phyloP scores from a whole-genome alignment of 2,888 invertebrate species.

The Pomacea canaliculata region DNA sequence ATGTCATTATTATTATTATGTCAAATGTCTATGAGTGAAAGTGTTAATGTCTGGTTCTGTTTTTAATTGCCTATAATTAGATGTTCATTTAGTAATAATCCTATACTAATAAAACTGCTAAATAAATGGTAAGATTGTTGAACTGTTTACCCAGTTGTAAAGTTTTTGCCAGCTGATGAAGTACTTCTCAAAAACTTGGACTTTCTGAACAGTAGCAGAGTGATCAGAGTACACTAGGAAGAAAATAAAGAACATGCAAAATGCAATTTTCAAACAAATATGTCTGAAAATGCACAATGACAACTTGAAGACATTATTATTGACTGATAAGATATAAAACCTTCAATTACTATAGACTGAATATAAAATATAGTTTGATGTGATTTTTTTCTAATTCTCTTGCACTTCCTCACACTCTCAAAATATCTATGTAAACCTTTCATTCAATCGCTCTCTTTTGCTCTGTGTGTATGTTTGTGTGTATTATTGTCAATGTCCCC shows the following conservation, averaged over 20 bases:
- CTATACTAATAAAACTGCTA: not conserved
- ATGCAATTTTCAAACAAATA: not conserved
- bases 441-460: no score
- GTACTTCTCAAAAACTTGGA: constrained; percentile 75
- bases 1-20: no score
- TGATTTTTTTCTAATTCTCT: not conserved
- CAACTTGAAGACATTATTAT: not conserved
- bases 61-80: no score
- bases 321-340: not conserved
- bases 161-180: constrained; percentile 70
- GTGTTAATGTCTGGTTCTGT: no score
- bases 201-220: constrained; percentile 72
- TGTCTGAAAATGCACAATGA: no score
- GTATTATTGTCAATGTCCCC: no score
- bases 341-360: not conserved
- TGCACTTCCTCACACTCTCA: no score
- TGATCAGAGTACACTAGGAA: constrained; percentile 71
- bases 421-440: no score
- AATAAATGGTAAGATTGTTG: not conserved
- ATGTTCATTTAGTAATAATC: not conserved
- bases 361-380: not conserved
- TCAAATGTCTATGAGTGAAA: no score
- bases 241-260: not conserved
- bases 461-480: no score
- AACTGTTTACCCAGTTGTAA: constrained; percentile 55